Percentiles rank a stretch among this genome's conserved stretches.
These are phyloP conservation scores for Epizoanthus rinbou DNA, from an alignment of 92 coral and sea anemone genomes.

Conservation along the genomic window DNA sequence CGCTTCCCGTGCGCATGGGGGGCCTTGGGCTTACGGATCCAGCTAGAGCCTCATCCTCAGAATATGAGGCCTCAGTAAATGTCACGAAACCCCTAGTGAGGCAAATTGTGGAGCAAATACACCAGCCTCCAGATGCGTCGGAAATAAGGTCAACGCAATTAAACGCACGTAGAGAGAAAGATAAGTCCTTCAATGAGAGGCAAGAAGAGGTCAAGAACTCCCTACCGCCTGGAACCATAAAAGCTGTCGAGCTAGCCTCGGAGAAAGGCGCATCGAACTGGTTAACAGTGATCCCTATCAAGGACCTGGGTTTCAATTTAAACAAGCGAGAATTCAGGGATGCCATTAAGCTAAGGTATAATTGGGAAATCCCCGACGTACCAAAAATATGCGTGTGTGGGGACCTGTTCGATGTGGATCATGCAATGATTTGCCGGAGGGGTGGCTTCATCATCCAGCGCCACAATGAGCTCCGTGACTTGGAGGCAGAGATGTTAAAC, in stretches of 20 bases:
- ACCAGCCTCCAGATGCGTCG: too few relatives aligned
- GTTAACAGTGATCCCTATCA: constrained; percentile 44
- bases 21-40: too few relatives aligned
- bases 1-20: too few relatives aligned
- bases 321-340: constrained; percentile 48
- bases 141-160: too few relatives aligned
- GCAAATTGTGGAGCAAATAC: too few relatives aligned
- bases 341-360: constrained; percentile 35
- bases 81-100: too few relatives aligned
- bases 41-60: too few relatives aligned
- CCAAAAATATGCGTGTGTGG: constrained; percentile 56
- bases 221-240: neutral
- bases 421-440: constrained; percentile 50
- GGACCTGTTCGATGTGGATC: constrained; percentile 38
- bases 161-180: too few relatives aligned
- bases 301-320: constrained; percentile 47
- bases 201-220: neutral
- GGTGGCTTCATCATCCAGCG: constrained; percentile 56
- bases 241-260: constrained; percentile 45
- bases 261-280: constrained; percentile 49
- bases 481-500: constrained; percentile 35
- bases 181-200: too few relatives aligned
- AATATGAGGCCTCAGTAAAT: too few relatives aligned
- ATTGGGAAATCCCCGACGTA: constrained; percentile 46
- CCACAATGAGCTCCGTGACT: constrained; percentile 56